Percentiles rank a stretch among this genome's conserved stretches.
phyloP scores from a whole-genome alignment of 2,113 vertebrate species.

The Urocitellus parryii region DNA sequence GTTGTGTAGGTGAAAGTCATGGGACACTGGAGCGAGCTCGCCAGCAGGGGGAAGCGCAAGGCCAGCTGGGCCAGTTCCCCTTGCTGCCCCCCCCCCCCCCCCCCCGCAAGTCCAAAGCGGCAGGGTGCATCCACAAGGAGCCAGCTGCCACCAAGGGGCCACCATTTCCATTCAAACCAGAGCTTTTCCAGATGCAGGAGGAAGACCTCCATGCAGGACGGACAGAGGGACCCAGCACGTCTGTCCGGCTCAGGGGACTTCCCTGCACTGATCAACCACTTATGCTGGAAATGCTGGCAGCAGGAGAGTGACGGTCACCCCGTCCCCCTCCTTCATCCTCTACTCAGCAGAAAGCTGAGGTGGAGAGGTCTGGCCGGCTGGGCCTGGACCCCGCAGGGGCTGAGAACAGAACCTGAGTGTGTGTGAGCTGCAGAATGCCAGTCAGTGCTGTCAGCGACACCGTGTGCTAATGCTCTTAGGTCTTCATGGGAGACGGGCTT shows the following conservation, averaged over 20 bases:
- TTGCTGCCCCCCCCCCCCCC: no score
- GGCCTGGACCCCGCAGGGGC: accelerated
- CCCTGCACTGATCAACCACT: accelerated
- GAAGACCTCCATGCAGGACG: accelerated
- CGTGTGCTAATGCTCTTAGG: accelerated
- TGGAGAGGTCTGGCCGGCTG: accelerated
- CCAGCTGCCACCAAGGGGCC: accelerated
- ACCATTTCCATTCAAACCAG: neutral
- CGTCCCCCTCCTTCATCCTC: neutral
- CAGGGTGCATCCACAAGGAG: accelerated
- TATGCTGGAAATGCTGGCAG: neutral
- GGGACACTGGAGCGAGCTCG: accelerated
- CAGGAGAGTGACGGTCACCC: no score
- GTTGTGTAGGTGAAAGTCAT: accelerated
- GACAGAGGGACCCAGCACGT: accelerated
- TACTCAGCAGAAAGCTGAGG: neutral
- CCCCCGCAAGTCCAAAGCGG: no score
- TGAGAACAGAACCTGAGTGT: neutral
- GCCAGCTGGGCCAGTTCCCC: neutral
- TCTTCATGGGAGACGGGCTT: neutral
- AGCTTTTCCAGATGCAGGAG: neutral
- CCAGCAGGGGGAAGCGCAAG: neutral
- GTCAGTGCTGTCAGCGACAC: neutral
- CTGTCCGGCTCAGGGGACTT: accelerated
- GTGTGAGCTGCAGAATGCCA: neutral